These are phyloP conservation scores for Azorinus chamasolen DNA, from an alignment of 2,888 invertebrate species.

Conservation along the genomic window DNA sequence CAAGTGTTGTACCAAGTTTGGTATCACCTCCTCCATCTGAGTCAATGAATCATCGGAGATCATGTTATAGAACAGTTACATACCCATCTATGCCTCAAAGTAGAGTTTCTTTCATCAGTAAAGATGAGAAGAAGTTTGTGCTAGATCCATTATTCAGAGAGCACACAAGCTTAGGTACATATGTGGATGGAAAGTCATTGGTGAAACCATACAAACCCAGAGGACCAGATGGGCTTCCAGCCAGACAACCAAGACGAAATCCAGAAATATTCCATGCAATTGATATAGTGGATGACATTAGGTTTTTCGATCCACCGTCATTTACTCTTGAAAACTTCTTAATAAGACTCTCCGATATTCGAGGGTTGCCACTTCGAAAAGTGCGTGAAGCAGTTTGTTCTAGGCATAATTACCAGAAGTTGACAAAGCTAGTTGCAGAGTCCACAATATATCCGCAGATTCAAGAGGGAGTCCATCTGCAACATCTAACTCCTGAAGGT, in stretches of 20 bases:
- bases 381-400: conserved; percentile 78
- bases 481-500: conserved; percentile 74
- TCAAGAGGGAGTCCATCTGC: conserved; percentile 50
- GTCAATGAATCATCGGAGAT: conserved; percentile 60
- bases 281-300: conserved; percentile 75
- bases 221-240: conserved; percentile 81
- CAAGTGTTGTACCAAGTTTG: conserved; percentile 76
- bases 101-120: conserved; percentile 67
- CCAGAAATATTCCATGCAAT: conserved; percentile 72
- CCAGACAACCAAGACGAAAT: conserved; percentile 69
- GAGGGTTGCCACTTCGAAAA: conserved; percentile 72
- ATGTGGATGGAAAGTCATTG: conserved; percentile 80
- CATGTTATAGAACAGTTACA: conserved; percentile 55
- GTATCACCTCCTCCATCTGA: conserved; percentile 78
- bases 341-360: conserved; percentile 73
- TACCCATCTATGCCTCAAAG: conserved; percentile 66
- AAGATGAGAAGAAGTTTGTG: conserved; percentile 77
- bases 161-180: conserved; percentile 76
- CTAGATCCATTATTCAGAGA: conserved; percentile 77
- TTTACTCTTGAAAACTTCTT: conserved; percentile 84
- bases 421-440: conserved; percentile 80
- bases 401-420: conserved; percentile 81
- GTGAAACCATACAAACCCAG: conserved; percentile 79
- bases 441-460: conserved; percentile 52
- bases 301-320: conserved; percentile 77